phyloP scores from a whole-genome alignment of 1,140 invertebrate species.

The Eufriesea mexicana region DNA sequence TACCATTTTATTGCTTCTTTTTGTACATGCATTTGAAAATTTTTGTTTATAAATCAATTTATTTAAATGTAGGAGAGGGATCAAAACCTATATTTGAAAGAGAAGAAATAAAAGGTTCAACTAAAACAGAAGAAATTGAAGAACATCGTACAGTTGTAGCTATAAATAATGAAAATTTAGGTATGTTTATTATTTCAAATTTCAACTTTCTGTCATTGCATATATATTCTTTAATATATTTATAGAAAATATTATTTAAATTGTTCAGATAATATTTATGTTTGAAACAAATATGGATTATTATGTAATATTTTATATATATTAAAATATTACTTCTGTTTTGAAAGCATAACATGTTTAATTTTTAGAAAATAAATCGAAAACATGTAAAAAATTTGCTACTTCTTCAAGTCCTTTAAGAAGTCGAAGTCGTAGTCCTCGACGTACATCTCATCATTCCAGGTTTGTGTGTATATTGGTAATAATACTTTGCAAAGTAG shows the following conservation, averaged over 20 bases:
- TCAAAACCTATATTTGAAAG: slow-evolving; percentile 72
- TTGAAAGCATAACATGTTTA: slow-evolving; percentile 31
- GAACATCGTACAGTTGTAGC: slow-evolving; percentile 67
- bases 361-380: slow-evolving; percentile 29
- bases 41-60: slow-evolving; percentile 22
- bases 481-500: neutral
- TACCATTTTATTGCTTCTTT: slow-evolving; percentile 14
- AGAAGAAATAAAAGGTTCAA: slow-evolving; percentile 62
- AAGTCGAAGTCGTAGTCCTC: slow-evolving; percentile 27
- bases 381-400: slow-evolving; percentile 42
- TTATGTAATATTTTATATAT: neutral
- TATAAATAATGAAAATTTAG: slow-evolving; percentile 46
- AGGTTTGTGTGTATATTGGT: slow-evolving; percentile 48
- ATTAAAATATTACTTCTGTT: neutral
- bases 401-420: slow-evolving; percentile 32
- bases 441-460: slow-evolving; percentile 19
- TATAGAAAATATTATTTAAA: neutral
- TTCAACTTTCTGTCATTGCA: neutral
- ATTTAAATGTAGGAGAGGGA: slow-evolving; percentile 65
- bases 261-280: too few relatives aligned
- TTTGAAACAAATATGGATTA: too few relatives aligned
- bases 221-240: neutral
- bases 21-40: neutral
- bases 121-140: slow-evolving; percentile 45
- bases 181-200: slow-evolving; percentile 43